Evolutionary conservation across 2,888 invertebrate genomes (phyloP).

Genomic region (Biston betularia): DNA sequence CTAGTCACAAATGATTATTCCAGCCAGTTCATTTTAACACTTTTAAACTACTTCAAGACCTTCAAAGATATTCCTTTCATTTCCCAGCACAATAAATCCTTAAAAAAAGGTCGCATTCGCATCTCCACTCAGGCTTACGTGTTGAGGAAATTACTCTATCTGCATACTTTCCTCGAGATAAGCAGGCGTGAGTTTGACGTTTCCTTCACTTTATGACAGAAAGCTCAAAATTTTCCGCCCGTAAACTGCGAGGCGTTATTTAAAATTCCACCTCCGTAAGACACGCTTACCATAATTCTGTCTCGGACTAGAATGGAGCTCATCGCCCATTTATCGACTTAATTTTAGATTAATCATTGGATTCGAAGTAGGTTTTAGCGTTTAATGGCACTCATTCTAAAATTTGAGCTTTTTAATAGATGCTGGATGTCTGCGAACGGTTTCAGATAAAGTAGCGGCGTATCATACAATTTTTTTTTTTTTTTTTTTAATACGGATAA

Average conservation of each 20-base stretch:
- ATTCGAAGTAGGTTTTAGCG: slow-evolving; percentile 7
- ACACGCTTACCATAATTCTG: slow-evolving; percentile 27
- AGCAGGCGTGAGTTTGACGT: slow-evolving; percentile 30
- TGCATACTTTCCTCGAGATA: slow-evolving; percentile 30
- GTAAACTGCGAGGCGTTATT: slow-evolving; percentile 18
- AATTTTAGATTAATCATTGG: slow-evolving; percentile 21
- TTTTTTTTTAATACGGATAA: too few species aligned
- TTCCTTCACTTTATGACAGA: slow-evolving; percentile 24
- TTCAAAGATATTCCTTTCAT: slow-evolving; percentile 6
- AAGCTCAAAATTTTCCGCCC: slow-evolving; percentile 27
- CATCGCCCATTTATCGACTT: slow-evolving; percentile 22
- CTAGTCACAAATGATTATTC: too few species aligned
- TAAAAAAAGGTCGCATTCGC: background rate
- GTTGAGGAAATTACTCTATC: slow-evolving; percentile 31
- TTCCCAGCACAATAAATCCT: slow-evolving; percentile 6
- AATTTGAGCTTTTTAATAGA: background rate
- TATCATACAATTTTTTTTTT: too few species aligned
- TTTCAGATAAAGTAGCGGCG: too few species aligned
- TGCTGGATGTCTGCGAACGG: too few species aligned
- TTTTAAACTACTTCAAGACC: background rate
- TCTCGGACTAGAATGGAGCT: slow-evolving; percentile 14
- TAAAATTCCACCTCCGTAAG: slow-evolving; percentile 33
- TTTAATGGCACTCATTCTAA: background rate
- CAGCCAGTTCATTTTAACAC: background rate
- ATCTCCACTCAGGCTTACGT: background rate